Percentiles rank a stretch among this genome's conserved stretches.
Evolutionary conservation across 1,140 invertebrate genomes (phyloP).

Genomic region (Eupeodes corollae): DNA sequence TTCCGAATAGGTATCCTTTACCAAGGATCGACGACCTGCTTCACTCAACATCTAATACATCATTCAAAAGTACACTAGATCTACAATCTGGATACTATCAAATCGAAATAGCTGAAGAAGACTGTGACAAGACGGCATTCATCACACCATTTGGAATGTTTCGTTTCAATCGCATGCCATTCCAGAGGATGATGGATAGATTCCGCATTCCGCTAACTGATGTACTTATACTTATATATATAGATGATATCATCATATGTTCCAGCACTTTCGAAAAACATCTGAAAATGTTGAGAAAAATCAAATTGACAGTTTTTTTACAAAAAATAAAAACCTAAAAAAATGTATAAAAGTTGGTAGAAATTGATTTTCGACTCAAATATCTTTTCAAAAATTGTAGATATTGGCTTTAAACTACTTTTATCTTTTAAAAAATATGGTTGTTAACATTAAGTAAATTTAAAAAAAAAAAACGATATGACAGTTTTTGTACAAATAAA

Average conservation of each 20-base stretch:
- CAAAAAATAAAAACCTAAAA: too few species aligned
- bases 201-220: neutral
- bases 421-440: too few species aligned
- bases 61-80: constrained; percentile 21
- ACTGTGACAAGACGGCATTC: constrained; percentile 36
- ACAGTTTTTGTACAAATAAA: too few species aligned
- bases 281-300: too few species aligned
- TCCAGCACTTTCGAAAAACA: constrained; percentile 6
- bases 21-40: constrained; percentile 21
- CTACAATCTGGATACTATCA: constrained; percentile 31
- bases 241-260: constrained; percentile 31
- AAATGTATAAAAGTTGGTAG: too few species aligned
- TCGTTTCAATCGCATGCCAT: constrained; percentile 34
- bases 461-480: too few species aligned
- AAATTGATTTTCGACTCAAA: too few species aligned
- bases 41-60: too few species aligned
- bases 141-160: constrained; percentile 30
- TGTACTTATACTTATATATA: constrained; percentile 19
- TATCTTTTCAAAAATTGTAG: too few species aligned
- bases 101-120: constrained; percentile 18
- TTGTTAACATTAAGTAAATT: too few species aligned
- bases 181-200: constrained; percentile 25
- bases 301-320: too few species aligned
- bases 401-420: too few species aligned
- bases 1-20: constrained; percentile 34